A percentile compares a stretch with the other conserved stretches of the same genome.
These are phyloP conservation scores for Beroe ovata DNA, from an alignment of 37 sponge, comb jelly and placozoan species.

Conservation along the genomic window DNA sequence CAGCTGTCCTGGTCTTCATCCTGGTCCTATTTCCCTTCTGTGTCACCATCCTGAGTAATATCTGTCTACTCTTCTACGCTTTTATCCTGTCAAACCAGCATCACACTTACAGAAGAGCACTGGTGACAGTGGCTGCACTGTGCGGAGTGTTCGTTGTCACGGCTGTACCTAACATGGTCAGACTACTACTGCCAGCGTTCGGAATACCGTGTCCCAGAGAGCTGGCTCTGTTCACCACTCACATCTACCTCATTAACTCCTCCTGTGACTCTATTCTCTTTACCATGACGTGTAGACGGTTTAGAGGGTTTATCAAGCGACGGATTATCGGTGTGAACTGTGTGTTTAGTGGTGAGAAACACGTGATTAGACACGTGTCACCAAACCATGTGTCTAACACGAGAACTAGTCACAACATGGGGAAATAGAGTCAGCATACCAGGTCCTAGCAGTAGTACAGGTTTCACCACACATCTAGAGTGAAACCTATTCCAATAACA, in stretches of 20 bases:
- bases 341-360: too few relatives aligned
- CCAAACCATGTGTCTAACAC: too few relatives aligned
- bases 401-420: too few relatives aligned
- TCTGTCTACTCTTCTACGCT: neutral
- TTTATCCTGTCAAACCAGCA: neutral
- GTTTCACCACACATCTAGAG: too few relatives aligned
- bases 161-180: conserved; percentile 14
- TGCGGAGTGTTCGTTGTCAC: conserved; percentile 30
- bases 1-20: neutral
- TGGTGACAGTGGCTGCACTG: conserved; percentile 8
- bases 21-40: conserved; percentile 18
- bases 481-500: too few relatives aligned
- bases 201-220: neutral
- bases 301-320: conserved; percentile 17
- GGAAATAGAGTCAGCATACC: too few relatives aligned
- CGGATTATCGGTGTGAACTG: neutral
- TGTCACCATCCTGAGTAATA: neutral
- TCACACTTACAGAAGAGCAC: conserved; percentile 6
- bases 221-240: conserved; percentile 6
- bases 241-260: conserved; percentile 45
- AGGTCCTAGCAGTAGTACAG: too few relatives aligned
- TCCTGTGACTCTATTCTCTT: conserved; percentile 37
- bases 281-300: conserved; percentile 9
- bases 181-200: conserved; percentile 1
- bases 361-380: too few relatives aligned